Evolutionary conservation across 2,113 vertebrate genomes (phyloP).

Genomic region (Oceanodroma tethys): DNA sequence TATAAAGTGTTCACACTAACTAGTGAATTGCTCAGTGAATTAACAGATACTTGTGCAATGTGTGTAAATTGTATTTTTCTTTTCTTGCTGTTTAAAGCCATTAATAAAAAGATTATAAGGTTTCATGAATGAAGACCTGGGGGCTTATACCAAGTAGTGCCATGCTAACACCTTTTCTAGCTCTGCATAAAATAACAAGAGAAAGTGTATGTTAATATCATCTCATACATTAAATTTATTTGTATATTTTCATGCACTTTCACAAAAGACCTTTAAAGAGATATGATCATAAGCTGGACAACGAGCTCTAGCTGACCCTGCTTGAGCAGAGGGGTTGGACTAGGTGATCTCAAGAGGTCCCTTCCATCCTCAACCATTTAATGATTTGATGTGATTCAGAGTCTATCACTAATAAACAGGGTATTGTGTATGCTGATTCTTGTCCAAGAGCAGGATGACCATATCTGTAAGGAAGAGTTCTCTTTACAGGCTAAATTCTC

Average conservation of each 20-base stretch:
- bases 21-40: background rate
- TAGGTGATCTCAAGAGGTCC: background rate
- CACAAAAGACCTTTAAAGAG: background rate
- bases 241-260: background rate
- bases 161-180: background rate
- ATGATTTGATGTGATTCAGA: background rate
- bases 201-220: background rate
- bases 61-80: background rate
- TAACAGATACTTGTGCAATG: background rate
- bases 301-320: background rate
- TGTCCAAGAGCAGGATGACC: background rate
- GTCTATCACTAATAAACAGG: background rate
- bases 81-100: background rate
- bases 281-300: background rate
- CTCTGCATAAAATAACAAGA: background rate
- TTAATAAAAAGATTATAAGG: background rate
- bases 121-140: background rate
- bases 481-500: background rate
- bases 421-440: background rate
- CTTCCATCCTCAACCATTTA: background rate
- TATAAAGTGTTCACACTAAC: background rate
- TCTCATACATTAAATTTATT: background rate
- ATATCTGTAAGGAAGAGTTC: background rate
- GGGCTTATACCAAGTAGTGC: background rate
- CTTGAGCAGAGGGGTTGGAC: background rate